Base-by-base conservation (phyloP, 2,888 invertebrate genomes). In the Hydriomena furcata region DNA sequence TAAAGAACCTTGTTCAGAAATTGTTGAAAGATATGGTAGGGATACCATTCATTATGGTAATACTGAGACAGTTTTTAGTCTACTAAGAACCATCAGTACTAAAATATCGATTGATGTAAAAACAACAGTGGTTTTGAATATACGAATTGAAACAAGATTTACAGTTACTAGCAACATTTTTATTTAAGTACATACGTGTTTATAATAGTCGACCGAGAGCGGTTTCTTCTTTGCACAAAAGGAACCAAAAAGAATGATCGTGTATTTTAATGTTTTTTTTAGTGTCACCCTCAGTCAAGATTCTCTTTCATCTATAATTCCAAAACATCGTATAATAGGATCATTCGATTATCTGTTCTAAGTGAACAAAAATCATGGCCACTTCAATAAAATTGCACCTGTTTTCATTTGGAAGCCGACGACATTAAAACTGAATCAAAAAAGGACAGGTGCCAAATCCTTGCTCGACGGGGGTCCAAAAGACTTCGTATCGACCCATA, bases 391-490 rank as follows among this genome's bases (percentile, higher is more conserved):
- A 59, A 59, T 70, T 82, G 82, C 87, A 87, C 87, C 85, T 87
- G 86, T 82, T 81, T 73, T 71, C 71, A 62, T 74, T 74, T 78
- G 70, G 79, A 73, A 76, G 76, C 79, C 75, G 80, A 75, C 75
- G 73, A 68, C 68, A 75, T 78, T 80, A 85, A 84, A 84, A 83
- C 82, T 71, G 73, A 77, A 73, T 78, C 75, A 63, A 76, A 71
- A 41, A 75, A 69, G 73, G 83, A 81, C 83, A 84, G 84, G 84
- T 84, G 84, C 82, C 82, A 90, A 86, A 89, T 88, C 86, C 77
- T 80, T 63, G 58, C 84, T 54, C 87, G 70, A 80, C 73, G 85
- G 90, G 89, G 86, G 86, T 82, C 80, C 76, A 64, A 60, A 63
- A 72, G 66, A 75, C 66, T 60, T 79, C 84, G 78, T 74, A 73